Evolutionary conservation across 2,797 vertebrate species (phyloP), one percentile per base, ranked within the genome.

Genomic region (Melanotaenia boesemani): DNA sequence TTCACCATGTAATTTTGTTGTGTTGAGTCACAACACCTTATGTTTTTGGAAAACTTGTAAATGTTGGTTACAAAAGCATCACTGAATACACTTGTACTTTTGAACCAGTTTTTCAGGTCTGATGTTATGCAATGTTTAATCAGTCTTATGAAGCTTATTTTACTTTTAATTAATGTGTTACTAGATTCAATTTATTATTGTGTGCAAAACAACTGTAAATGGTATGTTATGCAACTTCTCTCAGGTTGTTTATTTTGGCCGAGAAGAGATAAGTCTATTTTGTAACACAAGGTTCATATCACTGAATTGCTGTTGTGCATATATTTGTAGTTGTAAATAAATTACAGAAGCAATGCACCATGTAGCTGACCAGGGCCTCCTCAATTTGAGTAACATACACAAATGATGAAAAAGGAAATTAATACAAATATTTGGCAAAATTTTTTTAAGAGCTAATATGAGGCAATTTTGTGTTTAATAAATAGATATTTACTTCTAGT

Each of bases 71-170:
- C 18, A 73, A 48, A 65, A 44, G 36, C 74, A 16, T 1, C 55
- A 8, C 0, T 0, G n/a, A 48, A 62, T 54, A 41, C 37, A 44
- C 2, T 4, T 13, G 16, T 2, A 44, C 65, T 12, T 58, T 59
- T 55, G 1, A 65, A 15, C 63, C 13, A 61, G 0, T 20, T 3
- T 26, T 16, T 52, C 0, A 18, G 22, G 20, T 59, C 5, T 15
- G 36, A 28, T 30, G 62, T 81, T 68, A 16, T 10, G 30, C 20
- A 78, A 70, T 52, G 15, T 0, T 74, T 55, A 37, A 28, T 20
- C 5, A 6, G 8, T 11, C 34, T 16, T 28, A 32, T 50, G 70
- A 15, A 28, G 4, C 2, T 65, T 60, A 6, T 0, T 0, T 13
- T 1, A 16, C 30, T 24, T 54, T 9, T 48, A 63, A 61, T 48